A percentile compares a stretch with the other conserved stretches of the same genome.
Evolutionary conservation across 2,113 vertebrate species (phyloP).

Genomic region (Bubo bubo): DNA sequence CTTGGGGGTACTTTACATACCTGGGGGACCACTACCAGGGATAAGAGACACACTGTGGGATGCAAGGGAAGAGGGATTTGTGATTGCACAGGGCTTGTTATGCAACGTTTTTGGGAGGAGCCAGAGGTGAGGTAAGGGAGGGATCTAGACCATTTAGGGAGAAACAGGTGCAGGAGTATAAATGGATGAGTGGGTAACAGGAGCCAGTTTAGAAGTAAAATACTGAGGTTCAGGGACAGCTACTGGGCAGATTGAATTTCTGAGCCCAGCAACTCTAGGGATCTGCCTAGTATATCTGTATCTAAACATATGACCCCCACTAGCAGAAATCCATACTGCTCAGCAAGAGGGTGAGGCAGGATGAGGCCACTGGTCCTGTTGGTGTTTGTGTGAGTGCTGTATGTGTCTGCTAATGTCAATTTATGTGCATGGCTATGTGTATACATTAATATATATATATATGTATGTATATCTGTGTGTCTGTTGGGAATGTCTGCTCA

Average conservation of each 20-base stretch:
- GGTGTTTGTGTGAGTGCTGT: not conserved
- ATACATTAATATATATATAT: not conserved
- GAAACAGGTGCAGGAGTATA: not conserved
- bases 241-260: not conserved
- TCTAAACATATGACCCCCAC: too few relatives aligned
- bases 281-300: accelerated
- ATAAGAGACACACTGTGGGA: accelerated
- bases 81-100: not conserved
- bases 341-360: not conserved
- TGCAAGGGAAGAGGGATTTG: not conserved
- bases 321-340: not conserved
- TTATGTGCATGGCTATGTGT: not conserved
- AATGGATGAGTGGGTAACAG: not conserved
- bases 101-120: not conserved
- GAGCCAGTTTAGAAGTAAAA: not conserved
- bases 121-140: accelerated
- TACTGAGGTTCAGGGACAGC: not conserved
- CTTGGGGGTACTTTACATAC: accelerated
- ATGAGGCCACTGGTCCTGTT: not conserved
- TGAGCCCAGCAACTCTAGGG: not conserved
- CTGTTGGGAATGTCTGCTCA: not conserved
- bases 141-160: not conserved
- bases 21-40: accelerated
- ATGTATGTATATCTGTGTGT: not conserved
- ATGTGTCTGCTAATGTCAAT: not conserved